Evolutionary conservation across 2,888 invertebrate genomes (phyloP), one percentile per base, ranked within the genome.

Genomic region (Pilophorus perplexus): DNA sequence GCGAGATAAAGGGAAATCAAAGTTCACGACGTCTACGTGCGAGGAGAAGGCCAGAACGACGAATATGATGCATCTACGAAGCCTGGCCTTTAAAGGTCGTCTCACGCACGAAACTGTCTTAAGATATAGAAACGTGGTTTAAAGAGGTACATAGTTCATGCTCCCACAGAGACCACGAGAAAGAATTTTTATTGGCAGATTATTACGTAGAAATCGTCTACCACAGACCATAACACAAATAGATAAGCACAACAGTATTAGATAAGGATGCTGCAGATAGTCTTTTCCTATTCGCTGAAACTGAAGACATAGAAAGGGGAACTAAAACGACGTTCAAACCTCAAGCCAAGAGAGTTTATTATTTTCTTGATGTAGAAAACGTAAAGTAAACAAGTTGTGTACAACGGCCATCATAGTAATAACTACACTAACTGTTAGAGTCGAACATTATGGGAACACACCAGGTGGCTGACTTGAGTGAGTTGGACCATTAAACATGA

Each of bases 401-500:
- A n/a, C n/a, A n/a, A n/a, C n/a, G n/a, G n/a, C n/a, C n/a, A n/a
- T n/a, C n/a, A n/a, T n/a, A n/a, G n/a, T n/a, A n/a, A n/a, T n/a
- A n/a, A n/a, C n/a, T 16, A 22, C 10, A 22, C n/a, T n/a, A n/a
- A n/a, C n/a, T n/a, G n/a, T n/a, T n/a, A n/a, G n/a, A n/a, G n/a
- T n/a, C n/a, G 42, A 20, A 38, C 40, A 16, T 57, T 40, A 40
- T 20, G 40, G 55, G 55, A 55, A 55, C 22, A 37, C 59, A 42
- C 55, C 59, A 59, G 59, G 59, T 59, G 59, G 40, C 40, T 25
- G 59, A 40, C 59, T 59, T 27, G 42, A 42, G 14, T 40, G 44
- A 44, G n/a, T 27, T 59, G 6, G 22, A 20, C 59, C 42, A 59
- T 59, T 59, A 59, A 40, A 27, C 28, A 28, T 12, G 52, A 52